Conservation (phyloP, 30 jellyfish, hydroid and myxozoan genomes). For the Mastigias papua region DNA sequence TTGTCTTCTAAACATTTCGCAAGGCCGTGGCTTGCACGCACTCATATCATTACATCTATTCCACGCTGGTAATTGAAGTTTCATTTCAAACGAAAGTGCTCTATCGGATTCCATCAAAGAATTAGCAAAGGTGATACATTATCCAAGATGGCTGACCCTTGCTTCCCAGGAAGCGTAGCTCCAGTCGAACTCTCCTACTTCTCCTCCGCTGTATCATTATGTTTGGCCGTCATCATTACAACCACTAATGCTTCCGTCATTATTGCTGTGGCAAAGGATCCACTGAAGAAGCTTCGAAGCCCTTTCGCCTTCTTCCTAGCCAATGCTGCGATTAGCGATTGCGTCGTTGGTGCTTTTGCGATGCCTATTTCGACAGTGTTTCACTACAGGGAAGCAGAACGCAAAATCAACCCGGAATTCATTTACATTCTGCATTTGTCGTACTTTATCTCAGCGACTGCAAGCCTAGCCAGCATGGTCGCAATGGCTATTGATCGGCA, state of each 20-base stretch:
- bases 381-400: constrained; percentile 83
- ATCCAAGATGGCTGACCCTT: constrained; percentile 56
- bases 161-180: constrained; percentile 82
- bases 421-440: constrained; percentile 69
- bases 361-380: constrained; percentile 86
- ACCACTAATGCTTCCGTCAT: constrained; percentile 70
- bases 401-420: constrained; percentile 25
- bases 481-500: constrained; percentile 93
- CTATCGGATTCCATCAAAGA: too few species aligned
- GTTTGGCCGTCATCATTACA: constrained; percentile 67
- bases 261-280: constrained; percentile 82
- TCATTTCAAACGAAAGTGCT: too few species aligned
- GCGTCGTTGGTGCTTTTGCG: constrained; percentile 79
- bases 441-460: constrained; percentile 88
- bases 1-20: too few species aligned
- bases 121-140: too few species aligned
- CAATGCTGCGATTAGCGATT: constrained; percentile 87
- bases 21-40: too few species aligned
- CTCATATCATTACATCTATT: too few species aligned
- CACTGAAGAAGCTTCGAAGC: constrained; percentile 83
- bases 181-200: constrained; percentile 87
- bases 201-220: constrained; percentile 61
- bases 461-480: constrained; percentile 85
- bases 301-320: constrained; percentile 90
- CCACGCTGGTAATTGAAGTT: too few species aligned